These are phyloP conservation scores for Myrmecobius fasciatus DNA, from an alignment of 2,113 vertebrate genomes.

Conservation along the genomic window DNA sequence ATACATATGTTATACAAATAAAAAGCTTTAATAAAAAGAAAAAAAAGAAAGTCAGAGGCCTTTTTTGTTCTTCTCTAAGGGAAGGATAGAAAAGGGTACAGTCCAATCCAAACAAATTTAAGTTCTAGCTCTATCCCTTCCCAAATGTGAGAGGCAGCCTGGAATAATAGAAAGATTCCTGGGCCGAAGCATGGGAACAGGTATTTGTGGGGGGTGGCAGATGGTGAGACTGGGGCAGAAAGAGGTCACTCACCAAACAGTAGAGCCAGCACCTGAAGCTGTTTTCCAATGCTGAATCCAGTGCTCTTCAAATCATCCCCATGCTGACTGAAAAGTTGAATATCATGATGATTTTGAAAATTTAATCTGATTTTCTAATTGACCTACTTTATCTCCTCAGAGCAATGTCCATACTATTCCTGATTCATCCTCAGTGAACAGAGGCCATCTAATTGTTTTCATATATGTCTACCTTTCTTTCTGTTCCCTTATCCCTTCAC, in stretches of 20 bases:
- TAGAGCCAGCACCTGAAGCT: background rate
- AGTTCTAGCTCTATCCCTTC: background rate
- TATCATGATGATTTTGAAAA: background rate
- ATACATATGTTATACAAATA: too few relatives aligned
- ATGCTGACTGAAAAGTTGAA: background rate
- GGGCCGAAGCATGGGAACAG: background rate
- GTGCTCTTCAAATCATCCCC: background rate
- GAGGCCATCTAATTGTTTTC: background rate
- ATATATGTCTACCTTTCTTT: background rate
- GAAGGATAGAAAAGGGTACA: background rate
- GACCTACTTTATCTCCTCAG: background rate
- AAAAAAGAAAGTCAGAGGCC: background rate
- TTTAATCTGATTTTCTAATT: background rate
- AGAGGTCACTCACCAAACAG: background rate
- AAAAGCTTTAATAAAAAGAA: too few relatives aligned
- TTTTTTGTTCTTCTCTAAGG: background rate
- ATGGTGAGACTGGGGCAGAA: background rate
- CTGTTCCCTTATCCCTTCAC: accelerated
- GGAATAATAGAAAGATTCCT: background rate
- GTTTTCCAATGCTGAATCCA: background rate
- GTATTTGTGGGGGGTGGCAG: background rate
- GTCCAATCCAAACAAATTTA: background rate
- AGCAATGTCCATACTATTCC: background rate
- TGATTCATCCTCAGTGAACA: background rate
- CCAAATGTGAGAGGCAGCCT: background rate